Base-by-base conservation (phyloP, 2,888 invertebrate genomes). In the Lepidocyrtoides sp. region DNA sequence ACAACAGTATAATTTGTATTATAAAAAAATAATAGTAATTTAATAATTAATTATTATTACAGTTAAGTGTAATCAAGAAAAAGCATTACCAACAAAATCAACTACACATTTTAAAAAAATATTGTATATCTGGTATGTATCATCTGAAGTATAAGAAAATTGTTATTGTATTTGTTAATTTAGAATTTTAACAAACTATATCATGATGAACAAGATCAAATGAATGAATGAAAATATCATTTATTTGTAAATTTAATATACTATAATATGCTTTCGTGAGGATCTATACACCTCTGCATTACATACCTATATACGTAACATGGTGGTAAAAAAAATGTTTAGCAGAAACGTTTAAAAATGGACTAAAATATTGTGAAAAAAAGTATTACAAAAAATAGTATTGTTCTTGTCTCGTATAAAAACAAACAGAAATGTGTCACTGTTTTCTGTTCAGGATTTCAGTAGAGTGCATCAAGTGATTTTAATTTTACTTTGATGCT, bases 151-250 rank as follows among this genome's bases (percentile, higher is more conserved):
- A 51, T 14, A 3, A 2, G n/a, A 51, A 48, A 12, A 4, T 12
- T 14, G n/a, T 14, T 51, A n/a, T 51, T n/a, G 51, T 51, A 51
- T 51, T 51, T 51, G 51, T n/a, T 51, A n/a, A 14, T 1, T 14
- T 5, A 5, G 4, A 44, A 14, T 44, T 29, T 7, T 69, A 23
- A 10, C 41, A 72, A 41, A 69, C 17, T 36, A 77, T 77, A 77
- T 77, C 77, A 77, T 29, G 36, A 8, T n/a, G 29, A 77, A 77
- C 17, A 51, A 51, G 17, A 44, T 41, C 44, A 41, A 48, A 10
- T 77, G 77, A 77, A 77, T 48, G 75, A 51, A 75, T 75, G 75
- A 48, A 69, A 69, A 75, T 72, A 72, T 72, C 44, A 75, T 75
- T 75, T 26, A 23, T n/a, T 32, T 14, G 12, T 66, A n/a, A 36